phyloP scores from a whole-genome alignment of 2,797 vertebrate species.

The Falco cherrug region DNA sequence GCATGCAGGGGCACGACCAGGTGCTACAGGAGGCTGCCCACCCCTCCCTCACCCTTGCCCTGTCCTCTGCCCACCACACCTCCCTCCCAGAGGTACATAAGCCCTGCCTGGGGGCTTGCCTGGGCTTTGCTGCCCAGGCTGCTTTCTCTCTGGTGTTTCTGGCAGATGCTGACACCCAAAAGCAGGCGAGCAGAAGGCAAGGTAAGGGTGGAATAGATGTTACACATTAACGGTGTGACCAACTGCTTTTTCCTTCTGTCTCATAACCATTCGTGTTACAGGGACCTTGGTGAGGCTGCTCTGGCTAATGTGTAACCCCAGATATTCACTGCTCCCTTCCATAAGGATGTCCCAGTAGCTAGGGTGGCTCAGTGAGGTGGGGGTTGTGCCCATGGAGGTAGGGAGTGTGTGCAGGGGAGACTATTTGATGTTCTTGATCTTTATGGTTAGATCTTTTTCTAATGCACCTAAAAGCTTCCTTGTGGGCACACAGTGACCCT shows the following conservation, averaged over 20 bases:
- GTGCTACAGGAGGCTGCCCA: background rate
- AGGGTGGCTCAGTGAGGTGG: background rate
- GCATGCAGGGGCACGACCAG: background rate
- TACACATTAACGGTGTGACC: slow-evolving; percentile 39
- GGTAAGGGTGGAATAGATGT: background rate
- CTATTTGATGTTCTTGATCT: background rate
- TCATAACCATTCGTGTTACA: background rate
- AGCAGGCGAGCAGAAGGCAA: background rate
- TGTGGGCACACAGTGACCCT: background rate
- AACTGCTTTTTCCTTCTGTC: slow-evolving; percentile 2
- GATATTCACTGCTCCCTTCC: background rate
- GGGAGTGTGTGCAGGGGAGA: fast-evolving
- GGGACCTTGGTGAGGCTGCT: background rate
- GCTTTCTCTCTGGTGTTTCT: background rate
- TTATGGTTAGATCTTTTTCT: background rate
- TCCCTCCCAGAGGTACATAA: background rate
- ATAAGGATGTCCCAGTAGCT: background rate
- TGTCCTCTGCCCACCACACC: background rate
- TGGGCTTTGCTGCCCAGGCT: fast-evolving
- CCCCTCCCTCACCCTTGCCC: background rate
- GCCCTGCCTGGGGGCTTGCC: fast-evolving
- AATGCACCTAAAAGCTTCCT: background rate
- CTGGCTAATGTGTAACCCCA: slow-evolving; percentile 60
- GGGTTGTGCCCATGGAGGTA: background rate
- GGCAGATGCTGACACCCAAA: background rate